Conservation (phyloP, 1,140 invertebrate genomes). For the Ceratosolen solmsi region DNA sequence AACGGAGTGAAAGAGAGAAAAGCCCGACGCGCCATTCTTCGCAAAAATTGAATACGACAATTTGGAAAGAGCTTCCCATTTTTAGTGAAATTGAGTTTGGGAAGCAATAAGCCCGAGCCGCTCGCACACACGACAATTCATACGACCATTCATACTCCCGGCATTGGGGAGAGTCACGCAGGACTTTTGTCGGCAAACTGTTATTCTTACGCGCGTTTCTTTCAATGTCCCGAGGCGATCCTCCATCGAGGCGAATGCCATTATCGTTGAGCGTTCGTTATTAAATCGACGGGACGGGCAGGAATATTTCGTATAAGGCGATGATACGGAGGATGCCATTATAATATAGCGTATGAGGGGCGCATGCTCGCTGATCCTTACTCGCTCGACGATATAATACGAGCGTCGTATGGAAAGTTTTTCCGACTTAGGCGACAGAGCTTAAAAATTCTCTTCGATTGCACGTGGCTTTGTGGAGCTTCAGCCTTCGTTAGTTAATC, state of each 20-base stretch:
- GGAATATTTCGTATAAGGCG: too few relatives aligned
- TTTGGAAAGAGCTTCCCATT: slow-evolving; percentile 43
- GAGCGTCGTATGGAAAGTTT: not conserved
- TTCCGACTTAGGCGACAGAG: not conserved
- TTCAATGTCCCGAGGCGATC: slow-evolving; percentile 47
- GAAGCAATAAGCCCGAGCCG: not conserved
- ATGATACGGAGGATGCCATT: too few relatives aligned
- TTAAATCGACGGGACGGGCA: too few relatives aligned
- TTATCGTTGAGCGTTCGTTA: not conserved
- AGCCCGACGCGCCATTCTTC: slow-evolving; percentile 35
- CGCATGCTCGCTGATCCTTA: not conserved
- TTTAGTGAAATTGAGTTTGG: slow-evolving; percentile 47
- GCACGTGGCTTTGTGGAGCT: not conserved
- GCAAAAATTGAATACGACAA: slow-evolving; percentile 50
- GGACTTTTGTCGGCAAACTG: slow-evolving; percentile 25
- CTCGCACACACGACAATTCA: not conserved
- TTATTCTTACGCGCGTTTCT: slow-evolving; percentile 24
- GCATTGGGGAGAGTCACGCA: not conserved
- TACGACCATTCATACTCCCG: too few relatives aligned
- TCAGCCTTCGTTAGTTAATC: not conserved
- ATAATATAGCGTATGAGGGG: not conserved
- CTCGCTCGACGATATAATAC: not conserved
- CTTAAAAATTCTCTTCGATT: not conserved
- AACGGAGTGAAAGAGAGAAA: slow-evolving; percentile 17
- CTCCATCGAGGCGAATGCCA: not conserved